Evolutionary conservation across 2,113 vertebrate species (phyloP).

Genomic region (Periophthalmodon schlosseri): DNA sequence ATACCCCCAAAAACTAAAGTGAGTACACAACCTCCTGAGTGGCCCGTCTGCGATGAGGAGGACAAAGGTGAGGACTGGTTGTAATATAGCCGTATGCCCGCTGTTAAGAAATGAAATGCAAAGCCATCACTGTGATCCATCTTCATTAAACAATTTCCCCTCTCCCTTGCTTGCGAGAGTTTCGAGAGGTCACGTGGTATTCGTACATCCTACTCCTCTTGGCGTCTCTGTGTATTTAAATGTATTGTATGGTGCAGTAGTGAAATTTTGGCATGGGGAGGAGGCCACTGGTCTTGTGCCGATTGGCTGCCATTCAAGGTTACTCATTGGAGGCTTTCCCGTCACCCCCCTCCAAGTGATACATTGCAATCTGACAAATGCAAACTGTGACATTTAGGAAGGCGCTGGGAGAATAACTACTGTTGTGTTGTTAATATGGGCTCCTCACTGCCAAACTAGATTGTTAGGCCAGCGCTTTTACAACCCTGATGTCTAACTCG

Average conservation of each 20-base stretch:
- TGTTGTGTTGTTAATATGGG: conserved; percentile 65
- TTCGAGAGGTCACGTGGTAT: conserved; percentile 76
- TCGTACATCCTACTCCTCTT: conserved; percentile 29
- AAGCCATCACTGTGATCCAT: conserved; percentile 81
- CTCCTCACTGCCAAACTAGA: conserved; percentile 63
- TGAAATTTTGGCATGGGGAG: conserved; percentile 61
- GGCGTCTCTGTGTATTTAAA: conserved; percentile 57
- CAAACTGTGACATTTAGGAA: conserved; percentile 80
- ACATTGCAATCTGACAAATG: conserved; percentile 80
- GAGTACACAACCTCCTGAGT: conserved; percentile 59
- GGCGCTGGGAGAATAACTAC: conserved; percentile 73
- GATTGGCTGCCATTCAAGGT: conserved; percentile 79
- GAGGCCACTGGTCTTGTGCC: conserved; percentile 73
- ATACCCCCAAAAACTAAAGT: conserved; percentile 51
- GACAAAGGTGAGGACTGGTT: conserved; percentile 78
- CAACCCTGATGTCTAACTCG: conserved; percentile 60
- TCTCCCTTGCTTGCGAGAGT: conserved; percentile 74
- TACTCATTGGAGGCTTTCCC: conserved; percentile 75
- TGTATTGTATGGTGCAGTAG: conserved; percentile 62
- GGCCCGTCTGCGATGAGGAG: conserved; percentile 56
- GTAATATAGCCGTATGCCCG: conserved; percentile 83
- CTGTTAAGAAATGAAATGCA: conserved; percentile 83
- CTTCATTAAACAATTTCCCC: conserved; percentile 82
- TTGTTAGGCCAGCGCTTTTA: conserved; percentile 55
- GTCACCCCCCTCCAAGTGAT: conserved; percentile 76